These are phyloP conservation scores for Enteromius afrohamiltoni DNA, from an alignment of 2,797 vertebrate genomes.

Conservation along the genomic window DNA sequence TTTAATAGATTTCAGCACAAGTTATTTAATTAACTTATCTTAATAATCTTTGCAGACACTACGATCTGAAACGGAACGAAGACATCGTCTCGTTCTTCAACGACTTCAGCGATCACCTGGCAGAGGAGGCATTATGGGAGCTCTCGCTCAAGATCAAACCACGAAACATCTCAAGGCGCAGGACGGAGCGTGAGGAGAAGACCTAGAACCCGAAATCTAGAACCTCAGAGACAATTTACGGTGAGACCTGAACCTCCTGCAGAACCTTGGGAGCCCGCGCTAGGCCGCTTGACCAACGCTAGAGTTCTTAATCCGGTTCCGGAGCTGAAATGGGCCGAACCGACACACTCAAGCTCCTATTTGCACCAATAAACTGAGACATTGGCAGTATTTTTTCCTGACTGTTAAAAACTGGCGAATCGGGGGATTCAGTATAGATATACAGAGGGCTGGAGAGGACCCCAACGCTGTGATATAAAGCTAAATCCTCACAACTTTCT, in stretches of 20 bases:
- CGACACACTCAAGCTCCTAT: neutral
- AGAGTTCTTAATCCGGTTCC: neutral
- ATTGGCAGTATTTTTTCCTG: slow-evolving; percentile 42
- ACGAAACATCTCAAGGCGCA: slow-evolving; percentile 89
- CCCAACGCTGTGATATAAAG: slow-evolving; percentile 35
- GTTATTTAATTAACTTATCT: no score
- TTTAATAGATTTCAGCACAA: no score
- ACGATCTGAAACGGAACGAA: slow-evolving; percentile 93
- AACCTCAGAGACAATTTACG: slow-evolving; percentile 1
- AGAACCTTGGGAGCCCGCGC: slow-evolving; percentile 16
- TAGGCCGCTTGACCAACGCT: neutral
- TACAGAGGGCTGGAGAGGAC: neutral
- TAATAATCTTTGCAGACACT: slow-evolving; percentile 82
- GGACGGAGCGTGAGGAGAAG: slow-evolving; percentile 95
- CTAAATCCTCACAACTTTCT: neutral
- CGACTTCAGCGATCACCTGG: slow-evolving; percentile 98
- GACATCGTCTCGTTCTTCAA: slow-evolving; percentile 99
- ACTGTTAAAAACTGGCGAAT: neutral
- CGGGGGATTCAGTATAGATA: neutral
- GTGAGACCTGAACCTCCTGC: slow-evolving; percentile 40
- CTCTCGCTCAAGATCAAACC: slow-evolving; percentile 98
- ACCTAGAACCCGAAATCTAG: slow-evolving; percentile 76
- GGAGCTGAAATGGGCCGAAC: neutral
- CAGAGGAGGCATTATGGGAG: slow-evolving; percentile 97
- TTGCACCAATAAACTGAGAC: slow-evolving; percentile 32